Evolutionary conservation across 2,797 vertebrate genomes (phyloP), one percentile per base, ranked within the genome.

Genomic region (Gorsachius magnificus): DNA sequence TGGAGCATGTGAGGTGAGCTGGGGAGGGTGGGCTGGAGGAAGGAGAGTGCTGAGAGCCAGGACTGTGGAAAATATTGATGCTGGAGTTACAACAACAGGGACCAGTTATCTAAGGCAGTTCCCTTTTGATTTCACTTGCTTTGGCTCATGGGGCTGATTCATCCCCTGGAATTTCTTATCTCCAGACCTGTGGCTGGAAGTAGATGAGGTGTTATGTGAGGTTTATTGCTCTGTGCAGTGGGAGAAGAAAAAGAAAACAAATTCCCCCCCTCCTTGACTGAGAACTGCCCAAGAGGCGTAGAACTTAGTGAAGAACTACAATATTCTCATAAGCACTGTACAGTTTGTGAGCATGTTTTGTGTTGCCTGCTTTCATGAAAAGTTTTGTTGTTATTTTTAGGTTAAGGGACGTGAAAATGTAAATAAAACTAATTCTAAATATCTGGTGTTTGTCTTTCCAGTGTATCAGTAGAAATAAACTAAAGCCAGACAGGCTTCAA

Each of bases 1-100:
- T 70, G 54, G 88, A 96, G 91, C 85, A 93, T 74, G 71, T 92
- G 90, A 92, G 84, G 94, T 96, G 85, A 91, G 31, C 57, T 95
- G 89, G 21, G 50, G 46, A 10, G 58, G 16, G 29, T 13, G 43
- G 29, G 7, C 11, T 77, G 68, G 48, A 76, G 64, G 31, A 66
- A 77, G 48, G 57, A 71, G 31, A 68, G 21, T 36, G n/a, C 74
- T 22, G 83, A 64, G 91, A 91, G 88, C 71, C 36, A 71, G 54
- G 36, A 33, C 83, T 83, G 43, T 1, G 10, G 74, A 93, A 90
- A 95, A 91, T 76, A 79, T 0, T 88, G 82, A 56, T 22, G 31
- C 13, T 86, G 64, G 66, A 82, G 46, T 43, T 93, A 80, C 53
- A 89, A 11, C 90, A 95, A 93, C 70, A 95, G 86, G 60, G 92